Evolutionary conservation across 2,888 invertebrate species (phyloP).

Genomic region (Volucella inanis): DNA sequence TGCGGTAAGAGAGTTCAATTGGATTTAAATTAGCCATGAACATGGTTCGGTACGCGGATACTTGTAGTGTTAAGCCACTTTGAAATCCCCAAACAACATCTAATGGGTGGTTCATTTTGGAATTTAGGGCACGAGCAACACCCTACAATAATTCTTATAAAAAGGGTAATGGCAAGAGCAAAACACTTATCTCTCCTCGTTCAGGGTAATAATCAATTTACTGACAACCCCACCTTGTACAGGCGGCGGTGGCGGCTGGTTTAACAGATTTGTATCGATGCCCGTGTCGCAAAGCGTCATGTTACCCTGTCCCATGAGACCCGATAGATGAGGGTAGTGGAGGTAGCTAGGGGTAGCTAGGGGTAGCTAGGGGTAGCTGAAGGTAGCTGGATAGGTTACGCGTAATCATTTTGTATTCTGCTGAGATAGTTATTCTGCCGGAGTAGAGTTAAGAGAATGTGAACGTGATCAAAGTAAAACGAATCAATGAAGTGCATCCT

Average conservation of each 20-base stretch:
- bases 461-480: constrained; percentile 70
- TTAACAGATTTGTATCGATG: constrained; percentile 30
- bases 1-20: constrained; percentile 32
- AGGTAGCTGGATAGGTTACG: constrained; percentile 9
- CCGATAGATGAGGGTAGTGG: constrained; percentile 1
- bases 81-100: constrained; percentile 1
- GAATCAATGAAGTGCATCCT: constrained; percentile 72
- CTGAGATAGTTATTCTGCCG: constrained; percentile 10
- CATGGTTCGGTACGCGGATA: constrained; percentile 2
- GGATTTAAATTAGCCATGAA: constrained; percentile 56
- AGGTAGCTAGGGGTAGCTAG: too few relatives aligned
- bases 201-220: constrained; percentile 60
- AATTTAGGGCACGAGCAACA: neutral
- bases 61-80: constrained; percentile 28
- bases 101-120: neutral
- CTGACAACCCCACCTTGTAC: constrained; percentile 15
- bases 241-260: neutral
- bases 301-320: neutral
- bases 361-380: too few relatives aligned
- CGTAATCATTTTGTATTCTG: constrained; percentile 63
- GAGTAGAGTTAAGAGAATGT: constrained; percentile 29
- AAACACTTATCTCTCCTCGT: constrained; percentile 37
- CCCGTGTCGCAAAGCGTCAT: constrained; percentile 14
- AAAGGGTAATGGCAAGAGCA: constrained; percentile 35
- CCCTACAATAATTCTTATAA: constrained; percentile 18